Evolutionary conservation across 2,888 invertebrate genomes (phyloP), one percentile per base, ranked within the genome.

Genomic region (Brassicogethes aeneus): DNA sequence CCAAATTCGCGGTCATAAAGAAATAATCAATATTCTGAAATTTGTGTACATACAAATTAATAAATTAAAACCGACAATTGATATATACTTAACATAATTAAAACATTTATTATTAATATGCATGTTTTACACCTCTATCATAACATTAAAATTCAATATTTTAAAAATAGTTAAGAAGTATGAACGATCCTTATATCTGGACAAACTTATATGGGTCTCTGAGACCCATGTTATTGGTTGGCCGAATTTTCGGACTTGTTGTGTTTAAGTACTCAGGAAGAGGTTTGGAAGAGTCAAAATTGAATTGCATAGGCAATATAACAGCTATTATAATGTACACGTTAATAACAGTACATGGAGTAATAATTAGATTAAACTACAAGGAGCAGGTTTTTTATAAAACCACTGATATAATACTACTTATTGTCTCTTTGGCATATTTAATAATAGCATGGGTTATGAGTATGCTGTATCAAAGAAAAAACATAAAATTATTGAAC

Each of bases 1-100:
- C 80, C 43, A 77, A 68, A 63, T 81, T 76, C 7, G 78, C 77
- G 56, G 75, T 74, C 36, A 81, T 61, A 62, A 77, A 78, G 41
- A 76, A 61, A 2, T 74, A 72, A 16, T 76, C 70, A 17, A 69
- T 57, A 53, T 68, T 71, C 73, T 75, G 51, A 45, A 68, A 66
- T 5, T n/a, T n/a, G n/a, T n/a, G n/a, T n/a, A n/a, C n/a, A n/a
- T n/a, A n/a, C n/a, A n/a, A n/a, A n/a, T n/a, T n/a, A n/a, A n/a
- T n/a, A n/a, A n/a, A n/a, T n/a, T n/a, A n/a, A n/a, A n/a, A n/a
- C n/a, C n/a, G n/a, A n/a, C n/a, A n/a, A n/a, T n/a, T n/a, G n/a
- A n/a, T n/a, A n/a, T n/a, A n/a, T n/a, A n/a, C n/a, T n/a, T n/a
- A n/a, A n/a, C n/a, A n/a, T n/a, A n/a, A n/a, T n/a, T n/a, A n/a